These are phyloP conservation scores for Rhabditoides inermis DNA, from an alignment of 2,888 invertebrate genomes.

Conservation along the genomic window DNA sequence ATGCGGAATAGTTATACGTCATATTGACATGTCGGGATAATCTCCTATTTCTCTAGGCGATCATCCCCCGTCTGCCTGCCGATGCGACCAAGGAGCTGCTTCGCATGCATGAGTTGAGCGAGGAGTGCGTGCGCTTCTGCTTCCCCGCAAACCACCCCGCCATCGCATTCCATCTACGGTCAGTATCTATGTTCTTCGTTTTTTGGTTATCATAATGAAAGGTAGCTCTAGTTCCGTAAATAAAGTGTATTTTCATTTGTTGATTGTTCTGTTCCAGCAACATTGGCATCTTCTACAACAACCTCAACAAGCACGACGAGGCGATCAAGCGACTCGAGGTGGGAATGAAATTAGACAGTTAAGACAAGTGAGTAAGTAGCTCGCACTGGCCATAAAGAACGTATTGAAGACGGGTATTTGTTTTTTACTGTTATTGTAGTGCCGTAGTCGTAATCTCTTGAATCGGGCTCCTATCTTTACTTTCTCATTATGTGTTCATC, in stretches of 20 bases:
- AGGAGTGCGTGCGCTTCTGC: conserved; percentile 38
- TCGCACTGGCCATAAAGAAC: no score
- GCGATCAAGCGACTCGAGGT: not conserved
- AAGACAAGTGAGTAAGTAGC: conserved; percentile 1
- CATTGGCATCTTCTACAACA: conserved; percentile 24
- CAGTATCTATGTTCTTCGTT: no score
- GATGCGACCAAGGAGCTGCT: conserved; percentile 21
- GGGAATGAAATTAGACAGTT: no score
- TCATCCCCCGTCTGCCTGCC: conserved; percentile 20
- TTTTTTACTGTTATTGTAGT: not conserved
- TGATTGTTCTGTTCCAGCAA: conserved; percentile 11
- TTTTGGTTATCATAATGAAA: no score
- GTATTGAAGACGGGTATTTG: no score
- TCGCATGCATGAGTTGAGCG: conserved; percentile 28
- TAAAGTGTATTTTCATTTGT: no score
- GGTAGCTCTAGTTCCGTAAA: no score
- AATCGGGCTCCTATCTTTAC: not conserved
- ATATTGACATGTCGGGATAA: conserved; percentile 6
- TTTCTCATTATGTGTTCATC: not conserved
- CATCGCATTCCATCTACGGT: conserved; percentile 40
- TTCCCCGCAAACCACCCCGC: conserved; percentile 46
- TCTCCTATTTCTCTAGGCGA: conserved; percentile 8
- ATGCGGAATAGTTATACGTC: no score
- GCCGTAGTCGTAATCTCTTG: not conserved
- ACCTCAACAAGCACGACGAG: conserved; percentile 6